These are phyloP conservation scores for Odocoileus hemionus DNA, from an alignment of 2,113 vertebrate genomes.

Conservation along the genomic window DNA sequence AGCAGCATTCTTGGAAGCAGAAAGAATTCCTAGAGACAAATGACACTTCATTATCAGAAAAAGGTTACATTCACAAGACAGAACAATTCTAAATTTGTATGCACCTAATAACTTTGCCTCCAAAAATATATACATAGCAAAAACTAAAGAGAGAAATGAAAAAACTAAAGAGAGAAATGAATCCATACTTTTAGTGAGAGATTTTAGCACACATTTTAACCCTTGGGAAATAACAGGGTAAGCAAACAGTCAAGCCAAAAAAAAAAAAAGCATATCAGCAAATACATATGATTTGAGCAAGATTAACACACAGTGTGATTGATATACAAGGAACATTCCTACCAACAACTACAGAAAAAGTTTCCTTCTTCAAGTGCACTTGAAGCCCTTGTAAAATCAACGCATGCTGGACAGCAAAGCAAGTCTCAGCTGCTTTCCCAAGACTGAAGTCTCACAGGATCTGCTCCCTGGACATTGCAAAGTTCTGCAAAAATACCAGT, in stretches of 20 bases:
- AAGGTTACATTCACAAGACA: not conserved
- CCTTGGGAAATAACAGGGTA: not conserved
- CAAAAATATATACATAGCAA: not conserved
- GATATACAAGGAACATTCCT: not conserved
- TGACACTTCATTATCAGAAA: not conserved
- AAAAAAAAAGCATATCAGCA: not conserved
- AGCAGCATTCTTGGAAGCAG: not conserved
- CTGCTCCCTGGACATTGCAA: not conserved
- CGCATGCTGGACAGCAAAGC: not conserved
- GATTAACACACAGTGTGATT: not conserved
- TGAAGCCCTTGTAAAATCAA: not conserved
- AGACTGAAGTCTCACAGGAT: not conserved
- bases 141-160: not conserved
- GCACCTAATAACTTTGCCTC: not conserved
- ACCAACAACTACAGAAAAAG: not conserved
- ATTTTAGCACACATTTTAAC: not conserved
- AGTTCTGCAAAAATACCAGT: not conserved
- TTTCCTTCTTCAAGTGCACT: not conserved
- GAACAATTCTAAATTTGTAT: not conserved
- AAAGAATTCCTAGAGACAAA: not conserved
- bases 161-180: constrained; percentile 12
- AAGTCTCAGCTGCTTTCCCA: not conserved
- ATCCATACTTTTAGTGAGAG: not conserved
- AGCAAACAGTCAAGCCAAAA: not conserved
- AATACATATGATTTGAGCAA: not conserved